Evolutionary conservation across 2,797 vertebrate species (phyloP).

Genomic region (Knipowitschia caucasica): DNA sequence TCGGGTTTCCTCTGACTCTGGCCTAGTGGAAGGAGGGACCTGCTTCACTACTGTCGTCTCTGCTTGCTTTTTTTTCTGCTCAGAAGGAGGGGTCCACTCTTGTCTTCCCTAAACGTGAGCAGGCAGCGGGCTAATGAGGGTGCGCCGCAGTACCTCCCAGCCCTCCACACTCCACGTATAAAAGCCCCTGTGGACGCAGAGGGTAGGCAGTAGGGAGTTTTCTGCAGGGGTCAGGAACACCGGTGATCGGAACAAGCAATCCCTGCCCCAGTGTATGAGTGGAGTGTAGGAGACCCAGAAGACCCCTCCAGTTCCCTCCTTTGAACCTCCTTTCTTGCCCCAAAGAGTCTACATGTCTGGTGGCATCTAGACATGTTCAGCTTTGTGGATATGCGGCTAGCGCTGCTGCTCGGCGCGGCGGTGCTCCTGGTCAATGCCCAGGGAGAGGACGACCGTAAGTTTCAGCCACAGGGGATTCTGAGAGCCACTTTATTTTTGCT

Average conservation of each 20-base stretch:
- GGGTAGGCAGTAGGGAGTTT: conserved; percentile 96
- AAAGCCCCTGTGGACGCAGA: conserved; percentile 79
- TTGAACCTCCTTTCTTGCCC: conserved; percentile 79
- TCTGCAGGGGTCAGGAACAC: conserved; percentile 91
- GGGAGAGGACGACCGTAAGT: conserved; percentile 91
- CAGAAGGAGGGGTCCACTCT: conserved; percentile 70
- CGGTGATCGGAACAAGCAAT: conserved; percentile 72
- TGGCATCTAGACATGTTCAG: conserved; percentile 97
- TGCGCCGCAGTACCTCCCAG: conserved; percentile 79
- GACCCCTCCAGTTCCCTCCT: conserved; percentile 68
- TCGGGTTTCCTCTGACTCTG: conserved; percentile 61
- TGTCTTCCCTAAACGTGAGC: conserved; percentile 72
- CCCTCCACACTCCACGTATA: conserved; percentile 80
- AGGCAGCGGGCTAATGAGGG: conserved; percentile 58
- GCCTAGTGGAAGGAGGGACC: conserved; percentile 72
- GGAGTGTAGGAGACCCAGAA: conserved; percentile 88
- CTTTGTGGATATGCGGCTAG: conserved; percentile 99
- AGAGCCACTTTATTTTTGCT: conserved; percentile 10
- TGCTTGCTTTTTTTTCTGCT: conserved; percentile 38
- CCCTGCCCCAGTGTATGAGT: conserved; percentile 87
- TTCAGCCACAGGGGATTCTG: conserved; percentile 58
- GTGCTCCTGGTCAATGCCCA: conserved; percentile 90
- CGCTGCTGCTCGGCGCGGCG: conserved; percentile 90
- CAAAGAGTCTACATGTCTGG: conserved; percentile 99
- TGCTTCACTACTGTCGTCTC: conserved; percentile 30